A percentile compares a stretch with the other conserved stretches of the same genome.
These are phyloP conservation scores for Ivindomyrus marchei DNA, from an alignment of 2,113 vertebrate genomes.

Conservation along the genomic window DNA sequence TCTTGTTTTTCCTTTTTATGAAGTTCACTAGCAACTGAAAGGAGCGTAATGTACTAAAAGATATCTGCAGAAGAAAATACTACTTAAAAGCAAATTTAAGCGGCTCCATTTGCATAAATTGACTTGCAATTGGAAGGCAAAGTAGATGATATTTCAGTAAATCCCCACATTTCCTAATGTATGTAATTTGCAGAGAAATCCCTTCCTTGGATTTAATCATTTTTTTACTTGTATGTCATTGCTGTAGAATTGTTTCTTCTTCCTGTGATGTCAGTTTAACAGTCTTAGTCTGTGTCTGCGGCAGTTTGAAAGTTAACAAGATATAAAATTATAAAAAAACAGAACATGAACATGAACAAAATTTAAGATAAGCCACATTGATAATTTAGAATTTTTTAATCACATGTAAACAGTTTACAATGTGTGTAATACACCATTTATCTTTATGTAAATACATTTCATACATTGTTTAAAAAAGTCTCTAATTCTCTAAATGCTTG, in stretches of 20 bases:
- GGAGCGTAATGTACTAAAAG: neutral
- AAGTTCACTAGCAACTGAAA: neutral
- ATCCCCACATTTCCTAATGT: neutral
- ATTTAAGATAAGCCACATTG: neutral
- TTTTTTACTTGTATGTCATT: neutral
- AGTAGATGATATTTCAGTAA: neutral
- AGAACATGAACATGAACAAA: neutral
- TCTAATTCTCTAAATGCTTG: slow-evolving; percentile 19
- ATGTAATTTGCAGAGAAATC: neutral
- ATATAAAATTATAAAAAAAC: neutral
- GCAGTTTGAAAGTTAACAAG: neutral
- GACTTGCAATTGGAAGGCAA: neutral
- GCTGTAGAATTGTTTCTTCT: neutral
- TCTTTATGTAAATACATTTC: neutral
- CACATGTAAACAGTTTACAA: neutral
- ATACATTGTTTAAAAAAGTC: slow-evolving; percentile 9
- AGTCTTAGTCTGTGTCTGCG: neutral
- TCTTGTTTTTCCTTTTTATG: neutral
- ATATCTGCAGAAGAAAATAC: neutral
- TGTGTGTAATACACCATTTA: neutral
- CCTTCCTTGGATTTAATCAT: neutral
- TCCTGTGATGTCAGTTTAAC: neutral
- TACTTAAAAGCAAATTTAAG: neutral
- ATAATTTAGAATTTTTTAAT: neutral
- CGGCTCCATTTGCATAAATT: neutral